phyloP scores from a whole-genome alignment of 2,888 invertebrate genomes.

The Xestia xanthographa region DNA sequence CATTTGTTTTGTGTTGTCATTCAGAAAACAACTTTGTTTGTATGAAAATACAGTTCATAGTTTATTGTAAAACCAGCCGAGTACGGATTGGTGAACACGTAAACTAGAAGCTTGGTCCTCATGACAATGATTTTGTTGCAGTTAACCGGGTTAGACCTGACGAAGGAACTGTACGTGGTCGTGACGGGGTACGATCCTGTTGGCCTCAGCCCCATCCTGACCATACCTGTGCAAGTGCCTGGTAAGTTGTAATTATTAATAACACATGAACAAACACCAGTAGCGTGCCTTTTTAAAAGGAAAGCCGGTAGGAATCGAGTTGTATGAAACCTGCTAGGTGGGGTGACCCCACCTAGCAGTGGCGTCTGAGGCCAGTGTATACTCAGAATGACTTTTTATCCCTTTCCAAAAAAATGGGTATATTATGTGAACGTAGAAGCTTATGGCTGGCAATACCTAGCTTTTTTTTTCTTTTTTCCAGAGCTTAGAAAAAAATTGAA shows the following conservation, averaged over 20 bases:
- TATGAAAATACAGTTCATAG: neutral
- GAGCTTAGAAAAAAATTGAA: too few relatives aligned
- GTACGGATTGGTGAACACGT: neutral
- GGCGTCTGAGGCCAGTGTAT: too few relatives aligned
- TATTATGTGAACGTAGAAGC: too few relatives aligned
- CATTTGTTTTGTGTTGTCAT: neutral
- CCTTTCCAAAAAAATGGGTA: too few relatives aligned
- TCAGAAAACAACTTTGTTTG: neutral
- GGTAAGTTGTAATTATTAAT: conserved; percentile 55
- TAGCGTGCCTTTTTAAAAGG: too few relatives aligned
- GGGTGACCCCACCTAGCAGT: too few relatives aligned
- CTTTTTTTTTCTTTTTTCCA: too few relatives aligned
- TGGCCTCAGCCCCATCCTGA: conserved; percentile 74
- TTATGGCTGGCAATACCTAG: too few relatives aligned
- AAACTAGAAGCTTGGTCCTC: neutral
- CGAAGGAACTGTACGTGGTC: conserved; percentile 71
- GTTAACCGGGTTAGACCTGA: conserved; percentile 66
- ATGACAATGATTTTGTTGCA: conserved; percentile 49
- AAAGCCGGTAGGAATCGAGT: too few relatives aligned
- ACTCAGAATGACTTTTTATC: too few relatives aligned
- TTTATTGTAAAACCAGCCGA: neutral
- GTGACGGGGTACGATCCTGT: conserved; percentile 75
- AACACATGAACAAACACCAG: too few relatives aligned
- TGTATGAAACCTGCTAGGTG: too few relatives aligned
- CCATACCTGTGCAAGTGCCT: conserved; percentile 73